A percentile compares a stretch with the other conserved stretches of the same genome.
phyloP scores from a whole-genome alignment of 2,797 vertebrate species.

The Psittacula echo region DNA sequence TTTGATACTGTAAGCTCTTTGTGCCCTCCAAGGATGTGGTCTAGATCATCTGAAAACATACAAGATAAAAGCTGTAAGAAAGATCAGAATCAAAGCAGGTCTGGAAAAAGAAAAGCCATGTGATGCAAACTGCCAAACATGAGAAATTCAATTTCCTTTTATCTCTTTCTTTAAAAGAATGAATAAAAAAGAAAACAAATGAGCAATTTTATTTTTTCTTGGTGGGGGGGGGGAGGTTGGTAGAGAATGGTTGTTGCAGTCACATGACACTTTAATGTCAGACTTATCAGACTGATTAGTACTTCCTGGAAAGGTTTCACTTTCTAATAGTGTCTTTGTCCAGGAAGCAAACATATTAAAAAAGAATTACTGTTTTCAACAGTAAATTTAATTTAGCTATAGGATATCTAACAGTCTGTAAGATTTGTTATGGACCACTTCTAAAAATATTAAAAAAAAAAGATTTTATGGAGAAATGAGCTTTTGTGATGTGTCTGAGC shows the following conservation, averaged over 20 bases:
- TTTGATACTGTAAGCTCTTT: background rate
- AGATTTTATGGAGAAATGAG: background rate
- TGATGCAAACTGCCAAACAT: background rate
- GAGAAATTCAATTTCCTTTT: background rate
- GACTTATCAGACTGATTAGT: background rate
- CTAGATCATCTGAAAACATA: slow-evolving; percentile 23
- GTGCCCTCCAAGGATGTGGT: background rate
- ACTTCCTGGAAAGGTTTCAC: background rate
- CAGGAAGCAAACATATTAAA: background rate
- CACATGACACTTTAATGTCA: background rate
- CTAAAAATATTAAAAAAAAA: background rate
- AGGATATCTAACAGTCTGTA: background rate
- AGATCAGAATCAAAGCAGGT: background rate
- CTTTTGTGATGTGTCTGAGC: background rate
- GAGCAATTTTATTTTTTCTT: background rate
- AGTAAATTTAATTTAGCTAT: background rate
- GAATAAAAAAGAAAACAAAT: background rate
- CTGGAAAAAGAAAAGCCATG: background rate
- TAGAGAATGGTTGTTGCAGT: background rate
- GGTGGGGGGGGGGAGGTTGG: background rate
- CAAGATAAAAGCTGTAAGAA: background rate
- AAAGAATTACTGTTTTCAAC: background rate
- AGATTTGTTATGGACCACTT: background rate
- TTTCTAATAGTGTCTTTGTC: background rate
- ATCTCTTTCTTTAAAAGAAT: background rate